Evolutionary conservation across 2,113 vertebrate genomes (phyloP), one percentile per base, ranked within the genome.

Genomic region (Elaphurus davidianus): DNA sequence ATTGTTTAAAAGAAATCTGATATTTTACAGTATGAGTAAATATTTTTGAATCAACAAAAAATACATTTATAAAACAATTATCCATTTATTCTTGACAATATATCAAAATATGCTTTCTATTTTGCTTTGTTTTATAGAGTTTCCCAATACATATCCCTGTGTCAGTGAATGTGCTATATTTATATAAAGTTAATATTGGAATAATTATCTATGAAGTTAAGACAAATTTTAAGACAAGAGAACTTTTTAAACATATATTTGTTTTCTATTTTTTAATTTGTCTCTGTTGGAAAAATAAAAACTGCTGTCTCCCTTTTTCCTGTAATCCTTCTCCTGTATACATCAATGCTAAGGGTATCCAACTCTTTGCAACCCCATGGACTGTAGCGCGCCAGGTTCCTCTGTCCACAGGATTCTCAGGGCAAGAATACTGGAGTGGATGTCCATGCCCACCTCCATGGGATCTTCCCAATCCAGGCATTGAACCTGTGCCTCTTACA

Each of bases 281-380:
- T n/a, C 23, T 87, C 3, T 62, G 1, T 64, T 78, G 64, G 36
- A 45, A 45, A 87, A 76, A 57, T 8, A 55, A 43, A 47, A 0
- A 55, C 54, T 27, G 3, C 2, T 12, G 6, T 76, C 23, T 30
- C 25, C 45, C 50, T 85, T 55, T 4, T 85, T 23, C 23, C 12
- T 5, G 4, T 27, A 57, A 40, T 11, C 0, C 5, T 6, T 71
- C 0, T 76, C 36, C 71, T 76, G 3, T 25, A 11, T 76, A 0
- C 21, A 27, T 43, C 21, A 40, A 14, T 43, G 36, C 36, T 74
- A 74, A 13, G 36, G 36, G 10, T 27, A 7, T 74, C 36, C 23
- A 14, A 27, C 36, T 76, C 12, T 76, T 43, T 76, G 23, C 23
- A 27, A 43, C 3, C 12, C 23, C 23, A 76, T 7, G 23, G 71